Conservation (phyloP, 2,888 invertebrate genomes). For the Drosophila phalerata region DNA sequence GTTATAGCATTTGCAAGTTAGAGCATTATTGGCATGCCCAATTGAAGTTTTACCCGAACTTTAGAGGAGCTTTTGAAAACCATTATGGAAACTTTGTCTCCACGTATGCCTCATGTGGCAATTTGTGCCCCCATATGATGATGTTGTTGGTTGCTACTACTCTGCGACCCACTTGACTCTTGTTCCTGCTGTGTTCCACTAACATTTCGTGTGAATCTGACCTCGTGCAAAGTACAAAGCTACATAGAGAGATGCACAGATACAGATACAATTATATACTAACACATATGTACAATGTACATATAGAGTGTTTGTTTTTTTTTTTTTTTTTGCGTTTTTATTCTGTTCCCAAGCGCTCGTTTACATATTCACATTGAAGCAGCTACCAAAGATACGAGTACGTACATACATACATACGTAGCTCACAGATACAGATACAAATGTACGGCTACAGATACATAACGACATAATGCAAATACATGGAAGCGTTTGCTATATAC, state of each 20-base stretch:
- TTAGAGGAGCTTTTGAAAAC: too few relatives aligned
- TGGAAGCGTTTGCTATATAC: conserved; percentile 11
- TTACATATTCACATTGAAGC: conserved; percentile 11
- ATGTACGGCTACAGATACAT: conserved; percentile 13
- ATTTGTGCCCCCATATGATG: neutral
- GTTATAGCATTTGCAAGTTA: neutral
- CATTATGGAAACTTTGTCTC: neutral
- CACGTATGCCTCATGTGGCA: neutral
- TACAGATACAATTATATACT: conserved; percentile 13
- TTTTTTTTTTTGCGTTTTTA: conserved; percentile 17
- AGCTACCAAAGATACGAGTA: conserved; percentile 23
- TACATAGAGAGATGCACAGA: conserved; percentile 16
- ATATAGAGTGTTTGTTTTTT: conserved; percentile 7
- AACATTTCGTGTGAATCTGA: conserved; percentile 47
- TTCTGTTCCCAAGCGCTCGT: conserved; percentile 15
- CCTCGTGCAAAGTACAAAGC: conserved; percentile 40
- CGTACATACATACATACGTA: conserved; percentile 8
- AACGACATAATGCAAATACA: conserved; percentile 37
- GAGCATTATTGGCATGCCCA: neutral
- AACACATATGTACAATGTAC: neutral
- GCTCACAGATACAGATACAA: conserved; percentile 3
- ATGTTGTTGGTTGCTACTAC: neutral
- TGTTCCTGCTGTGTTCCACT: conserved; percentile 24
- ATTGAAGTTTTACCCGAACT: neutral
- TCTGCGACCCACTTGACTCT: conserved; percentile 21